phyloP scores from a whole-genome alignment of 2,888 invertebrate species.

The Crossocerus cetratus region DNA sequence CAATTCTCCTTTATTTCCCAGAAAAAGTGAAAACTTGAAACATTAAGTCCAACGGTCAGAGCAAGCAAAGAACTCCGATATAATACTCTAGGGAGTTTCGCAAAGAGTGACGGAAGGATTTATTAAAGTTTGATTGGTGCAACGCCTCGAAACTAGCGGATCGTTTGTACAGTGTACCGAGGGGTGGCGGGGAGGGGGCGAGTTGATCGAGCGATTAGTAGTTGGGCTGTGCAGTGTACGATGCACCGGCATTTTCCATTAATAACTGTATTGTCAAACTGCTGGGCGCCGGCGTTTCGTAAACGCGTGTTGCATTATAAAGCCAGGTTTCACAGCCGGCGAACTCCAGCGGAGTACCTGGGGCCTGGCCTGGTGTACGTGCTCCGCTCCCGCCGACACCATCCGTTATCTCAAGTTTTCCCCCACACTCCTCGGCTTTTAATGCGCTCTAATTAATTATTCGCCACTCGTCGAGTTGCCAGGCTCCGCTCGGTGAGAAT shows the following conservation, averaged over 20 bases:
- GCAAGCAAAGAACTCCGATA: constrained; percentile 36
- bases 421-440: constrained; percentile 36
- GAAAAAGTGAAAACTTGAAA: constrained; percentile 14
- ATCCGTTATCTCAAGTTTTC: constrained; percentile 33
- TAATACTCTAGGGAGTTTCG: constrained; percentile 11
- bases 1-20: neutral
- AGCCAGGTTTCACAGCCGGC: constrained; percentile 14
- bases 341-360: neutral
- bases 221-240: constrained; percentile 22
- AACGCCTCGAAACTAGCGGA: constrained; percentile 50
- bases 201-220: constrained; percentile 1
- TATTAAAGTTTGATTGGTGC: constrained; percentile 11
- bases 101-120: neutral
- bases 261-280: constrained; percentile 58
- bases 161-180: constrained; percentile 7
- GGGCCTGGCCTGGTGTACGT: neutral
- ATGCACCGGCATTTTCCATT: constrained; percentile 38
- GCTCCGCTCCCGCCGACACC: constrained; percentile 10
- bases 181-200: neutral
- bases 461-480: constrained; percentile 11
- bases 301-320: constrained; percentile 25
- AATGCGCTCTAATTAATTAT: constrained; percentile 52
- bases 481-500: constrained; percentile 8
- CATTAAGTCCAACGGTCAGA: neutral
- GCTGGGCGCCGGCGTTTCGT: constrained; percentile 18